phyloP scores from a whole-genome alignment of 2,113 vertebrate species.

The Vulpes lagopus region DNA sequence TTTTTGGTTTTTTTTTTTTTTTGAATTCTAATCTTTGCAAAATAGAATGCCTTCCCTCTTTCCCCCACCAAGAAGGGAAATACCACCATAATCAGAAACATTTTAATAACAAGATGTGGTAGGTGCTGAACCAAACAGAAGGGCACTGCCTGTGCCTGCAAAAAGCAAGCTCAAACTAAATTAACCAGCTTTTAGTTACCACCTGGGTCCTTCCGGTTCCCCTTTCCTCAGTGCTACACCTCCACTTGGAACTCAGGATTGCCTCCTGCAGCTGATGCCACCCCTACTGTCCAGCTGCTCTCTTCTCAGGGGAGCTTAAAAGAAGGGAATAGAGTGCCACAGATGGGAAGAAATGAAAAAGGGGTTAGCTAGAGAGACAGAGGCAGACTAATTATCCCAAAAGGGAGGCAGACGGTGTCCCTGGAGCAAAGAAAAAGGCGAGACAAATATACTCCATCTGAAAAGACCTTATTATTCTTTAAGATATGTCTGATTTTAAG shows the following conservation, averaged over 20 bases:
- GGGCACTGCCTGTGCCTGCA: slow-evolving; percentile 5
- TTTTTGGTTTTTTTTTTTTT: too few species aligned
- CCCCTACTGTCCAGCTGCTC: slow-evolving; percentile 84
- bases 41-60: slow-evolving; percentile 22
- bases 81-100: slow-evolving; percentile 58
- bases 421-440: slow-evolving; percentile 77
- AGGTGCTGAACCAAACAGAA: slow-evolving; percentile 69
- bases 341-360: slow-evolving; percentile 83
- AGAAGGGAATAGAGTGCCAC: slow-evolving; percentile 81
- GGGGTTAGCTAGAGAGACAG: slow-evolving; percentile 71
- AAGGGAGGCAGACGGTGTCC: slow-evolving; percentile 81
- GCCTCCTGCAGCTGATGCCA: slow-evolving; percentile 82
- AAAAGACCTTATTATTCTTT: slow-evolving; percentile 79
- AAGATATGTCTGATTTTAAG: slow-evolving; percentile 75
- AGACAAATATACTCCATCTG: slow-evolving; percentile 74
- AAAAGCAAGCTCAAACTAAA: slow-evolving; percentile 67
- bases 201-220: slow-evolving; percentile 80
- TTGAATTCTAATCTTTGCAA: slow-evolving; percentile 55
- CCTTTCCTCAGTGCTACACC: slow-evolving; percentile 74
- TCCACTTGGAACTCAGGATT: slow-evolving; percentile 79
- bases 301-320: slow-evolving; percentile 81
- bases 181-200: slow-evolving; percentile 75
- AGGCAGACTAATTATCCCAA: slow-evolving; percentile 82
- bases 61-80: not conserved
- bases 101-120: slow-evolving; percentile 69